Conservation (phyloP, 1,140 invertebrate genomes). For the Ceratina calcarata region DNA sequence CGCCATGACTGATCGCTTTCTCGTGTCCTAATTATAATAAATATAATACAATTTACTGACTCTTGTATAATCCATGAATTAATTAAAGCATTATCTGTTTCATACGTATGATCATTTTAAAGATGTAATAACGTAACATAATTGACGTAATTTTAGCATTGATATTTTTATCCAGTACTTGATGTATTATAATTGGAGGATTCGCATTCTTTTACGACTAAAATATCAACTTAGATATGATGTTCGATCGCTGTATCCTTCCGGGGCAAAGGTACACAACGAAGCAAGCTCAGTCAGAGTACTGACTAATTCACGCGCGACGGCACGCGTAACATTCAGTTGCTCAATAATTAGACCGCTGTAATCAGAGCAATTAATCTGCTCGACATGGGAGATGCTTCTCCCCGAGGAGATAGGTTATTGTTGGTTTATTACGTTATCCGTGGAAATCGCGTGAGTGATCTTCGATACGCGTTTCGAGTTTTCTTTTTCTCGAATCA, state of each 20-base stretch:
- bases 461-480: background rate
- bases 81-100: too few species aligned
- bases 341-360: conserved; percentile 10
- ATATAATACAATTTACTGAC: too few species aligned
- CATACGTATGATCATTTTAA: too few species aligned
- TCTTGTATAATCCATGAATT: too few species aligned
- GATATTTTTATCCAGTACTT: too few species aligned
- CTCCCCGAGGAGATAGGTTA: conserved; percentile 1
- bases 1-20: too few species aligned
- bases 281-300: background rate
- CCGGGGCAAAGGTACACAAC: background rate
- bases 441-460: conserved; percentile 8
- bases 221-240: background rate
- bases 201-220: background rate
- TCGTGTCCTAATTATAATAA: too few species aligned
- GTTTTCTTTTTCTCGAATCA: background rate
- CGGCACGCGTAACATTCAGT: conserved; percentile 22
- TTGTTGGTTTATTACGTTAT: conserved; percentile 7
- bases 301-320: conserved; percentile 18
- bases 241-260: background rate
- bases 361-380: conserved; percentile 29
- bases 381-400: background rate
- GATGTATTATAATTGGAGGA: too few species aligned
- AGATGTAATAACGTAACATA: too few species aligned
- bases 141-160: too few species aligned